Conservation (phyloP, 2,888 invertebrate genomes). For the Nemurella pictetii region DNA sequence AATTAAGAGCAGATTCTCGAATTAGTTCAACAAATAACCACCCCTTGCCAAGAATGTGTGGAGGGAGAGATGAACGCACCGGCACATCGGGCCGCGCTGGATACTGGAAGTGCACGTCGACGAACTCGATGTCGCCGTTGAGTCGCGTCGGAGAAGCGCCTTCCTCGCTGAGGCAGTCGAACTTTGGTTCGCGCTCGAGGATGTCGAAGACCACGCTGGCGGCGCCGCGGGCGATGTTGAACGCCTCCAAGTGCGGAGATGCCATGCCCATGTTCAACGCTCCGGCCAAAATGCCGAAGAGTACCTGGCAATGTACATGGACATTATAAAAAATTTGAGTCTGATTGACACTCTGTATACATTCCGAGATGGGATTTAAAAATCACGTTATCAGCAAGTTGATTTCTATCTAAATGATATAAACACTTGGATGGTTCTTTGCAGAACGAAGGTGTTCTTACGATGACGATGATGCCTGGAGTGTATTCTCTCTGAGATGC, state of each 20-base stretch:
- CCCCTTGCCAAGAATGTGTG: no score
- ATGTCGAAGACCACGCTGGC: conserved; percentile 73
- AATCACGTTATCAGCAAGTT: no score
- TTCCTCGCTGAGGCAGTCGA: conserved; percentile 67
- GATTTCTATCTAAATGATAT: no score
- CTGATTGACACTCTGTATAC: no score
- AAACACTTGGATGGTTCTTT: no score
- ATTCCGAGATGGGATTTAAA: no score
- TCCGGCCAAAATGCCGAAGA: conserved; percentile 78
- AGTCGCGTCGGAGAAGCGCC: conserved; percentile 62
- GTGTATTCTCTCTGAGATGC: conserved; percentile 45
- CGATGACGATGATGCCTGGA: conserved; percentile 48
- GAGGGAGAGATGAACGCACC: no score
- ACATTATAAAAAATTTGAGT: no score
- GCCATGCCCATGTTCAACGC: conserved; percentile 77
- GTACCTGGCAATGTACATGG: conserved; percentile 59
- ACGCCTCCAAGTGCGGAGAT: conserved; percentile 74
- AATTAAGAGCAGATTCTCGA: no score
- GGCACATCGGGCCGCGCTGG: conserved; percentile 74
- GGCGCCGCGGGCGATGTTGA: conserved; percentile 70
- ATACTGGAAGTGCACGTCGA: conserved; percentile 71
- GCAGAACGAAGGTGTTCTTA: no score
- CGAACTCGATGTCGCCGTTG: conserved; percentile 68
- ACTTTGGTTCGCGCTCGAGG: conserved; percentile 70
- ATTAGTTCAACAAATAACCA: no score